phyloP scores from a whole-genome alignment of 2,888 invertebrate species.

The Laspeyria flexula region DNA sequence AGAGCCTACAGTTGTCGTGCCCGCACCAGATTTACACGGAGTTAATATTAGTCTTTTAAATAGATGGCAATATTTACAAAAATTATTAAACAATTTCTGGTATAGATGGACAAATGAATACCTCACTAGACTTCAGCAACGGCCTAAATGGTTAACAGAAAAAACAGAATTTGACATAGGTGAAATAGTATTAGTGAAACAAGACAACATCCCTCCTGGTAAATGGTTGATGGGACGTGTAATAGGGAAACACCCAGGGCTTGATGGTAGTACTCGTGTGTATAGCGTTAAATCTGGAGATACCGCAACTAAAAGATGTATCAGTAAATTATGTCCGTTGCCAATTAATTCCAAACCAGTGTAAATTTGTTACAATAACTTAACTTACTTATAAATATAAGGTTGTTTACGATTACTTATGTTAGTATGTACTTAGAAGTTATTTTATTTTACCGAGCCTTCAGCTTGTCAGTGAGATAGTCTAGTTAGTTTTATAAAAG shows the following conservation, averaged over 20 bases:
- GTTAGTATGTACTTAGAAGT: no score
- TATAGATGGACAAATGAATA: slow-evolving; percentile 35
- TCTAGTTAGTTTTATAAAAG: no score
- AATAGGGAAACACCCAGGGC: slow-evolving; percentile 31
- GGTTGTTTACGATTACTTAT: no score
- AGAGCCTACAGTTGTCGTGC: no score
- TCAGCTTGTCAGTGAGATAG: no score
- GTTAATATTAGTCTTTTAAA: no score
- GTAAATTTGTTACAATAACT: no score
- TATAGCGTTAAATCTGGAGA: slow-evolving; percentile 31
- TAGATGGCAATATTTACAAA: no score
- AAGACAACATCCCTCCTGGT: slow-evolving; percentile 33
- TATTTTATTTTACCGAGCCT: no score
- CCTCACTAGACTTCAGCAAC: slow-evolving; percentile 26
- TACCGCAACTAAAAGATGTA: slow-evolving; percentile 15
- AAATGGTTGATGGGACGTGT: slow-evolving; percentile 38
- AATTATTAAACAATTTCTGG: slow-evolving; percentile 26
- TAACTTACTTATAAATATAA: no score
- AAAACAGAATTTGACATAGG: slow-evolving; percentile 27
- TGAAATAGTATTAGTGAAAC: slow-evolving; percentile 39
- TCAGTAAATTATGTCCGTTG: slow-evolving; percentile 28
- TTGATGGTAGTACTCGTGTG: slow-evolving; percentile 33
- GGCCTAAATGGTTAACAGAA: slow-evolving; percentile 32
- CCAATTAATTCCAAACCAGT: no score
- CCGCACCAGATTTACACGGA: no score